phyloP scores from a whole-genome alignment of 92 coral and sea anemone species.

The Phenganax marumi region DNA sequence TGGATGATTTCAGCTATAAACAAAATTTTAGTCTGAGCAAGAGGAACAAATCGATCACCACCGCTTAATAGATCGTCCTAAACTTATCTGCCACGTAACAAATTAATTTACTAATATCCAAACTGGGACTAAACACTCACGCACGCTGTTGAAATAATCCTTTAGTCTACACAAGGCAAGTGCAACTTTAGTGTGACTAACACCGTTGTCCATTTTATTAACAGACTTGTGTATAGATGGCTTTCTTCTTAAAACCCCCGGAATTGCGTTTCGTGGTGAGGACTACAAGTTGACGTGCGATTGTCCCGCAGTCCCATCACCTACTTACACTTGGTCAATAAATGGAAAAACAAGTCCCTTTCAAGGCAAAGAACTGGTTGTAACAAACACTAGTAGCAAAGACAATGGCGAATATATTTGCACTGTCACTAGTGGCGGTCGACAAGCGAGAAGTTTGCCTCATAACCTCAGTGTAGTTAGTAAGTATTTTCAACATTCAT shows the following conservation, averaged over 20 bases:
- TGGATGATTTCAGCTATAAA: too few species aligned
- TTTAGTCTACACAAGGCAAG: too few species aligned
- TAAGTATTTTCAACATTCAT: slow-evolving; percentile 11
- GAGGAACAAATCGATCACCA: too few species aligned
- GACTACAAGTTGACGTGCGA: slow-evolving; percentile 18
- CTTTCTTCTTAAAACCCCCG: slow-evolving; percentile 2
- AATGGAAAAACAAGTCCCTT: slow-evolving; percentile 43
- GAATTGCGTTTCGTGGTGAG: neutral
- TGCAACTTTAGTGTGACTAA: too few species aligned
- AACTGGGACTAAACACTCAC: too few species aligned
- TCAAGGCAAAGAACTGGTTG: slow-evolving; percentile 40
- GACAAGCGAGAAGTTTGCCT: slow-evolving; percentile 45
- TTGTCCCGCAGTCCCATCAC: slow-evolving; percentile 51
- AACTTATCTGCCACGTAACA: too few species aligned
- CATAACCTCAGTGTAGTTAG: slow-evolving; percentile 20
- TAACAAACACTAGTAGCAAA: slow-evolving; percentile 44
- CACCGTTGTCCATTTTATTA: neutral
- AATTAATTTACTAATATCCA: too few species aligned
- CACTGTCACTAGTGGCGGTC: slow-evolving; percentile 47
- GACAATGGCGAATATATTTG: slow-evolving; percentile 77
- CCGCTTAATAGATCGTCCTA: too few species aligned
- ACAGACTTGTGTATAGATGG: slow-evolving; percentile 20
- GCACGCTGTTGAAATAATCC: too few species aligned
- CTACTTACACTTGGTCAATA: slow-evolving; percentile 62
- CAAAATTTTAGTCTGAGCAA: too few species aligned